Evolutionary conservation across 2,797 vertebrate species (phyloP).

Genomic region (Rallus crepitans): DNA sequence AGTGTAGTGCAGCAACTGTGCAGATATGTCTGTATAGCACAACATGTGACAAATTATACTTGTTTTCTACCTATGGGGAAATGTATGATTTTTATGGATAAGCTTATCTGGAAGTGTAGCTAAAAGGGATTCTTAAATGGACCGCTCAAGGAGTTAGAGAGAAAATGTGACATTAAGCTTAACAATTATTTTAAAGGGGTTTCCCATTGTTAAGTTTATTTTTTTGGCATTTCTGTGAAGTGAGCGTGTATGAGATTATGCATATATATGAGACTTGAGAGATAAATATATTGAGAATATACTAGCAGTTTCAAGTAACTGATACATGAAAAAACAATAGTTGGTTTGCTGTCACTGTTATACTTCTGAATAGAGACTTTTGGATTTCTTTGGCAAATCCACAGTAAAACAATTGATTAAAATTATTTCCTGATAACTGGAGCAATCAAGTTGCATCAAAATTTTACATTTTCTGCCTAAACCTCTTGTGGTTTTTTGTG

Average conservation of each 20-base stretch:
- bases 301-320: background rate
- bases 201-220: background rate
- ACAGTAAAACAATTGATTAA: constrained; percentile 46
- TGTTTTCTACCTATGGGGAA: constrained; percentile 32
- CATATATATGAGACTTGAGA: background rate
- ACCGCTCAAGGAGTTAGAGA: background rate
- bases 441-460: constrained; percentile 62
- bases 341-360: background rate
- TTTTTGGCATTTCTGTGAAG: background rate
- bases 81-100: constrained; percentile 31
- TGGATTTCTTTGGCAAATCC: constrained; percentile 40
- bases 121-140: constrained; percentile 39
- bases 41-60: constrained; percentile 4
- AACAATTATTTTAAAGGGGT: background rate
- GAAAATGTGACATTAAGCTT: background rate
- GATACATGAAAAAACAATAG: background rate
- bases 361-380: constrained; percentile 22
- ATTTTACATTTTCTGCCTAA: constrained; percentile 51
- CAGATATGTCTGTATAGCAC: constrained; percentile 26
- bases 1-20: constrained; percentile 50
- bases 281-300: background rate
- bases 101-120: background rate
- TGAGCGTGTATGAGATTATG: background rate
- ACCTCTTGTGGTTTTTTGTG: background rate
- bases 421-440: constrained; percentile 56